Percentiles rank a stretch among this genome's conserved stretches.
phyloP scores from a whole-genome alignment of 2,888 invertebrate species.

The Stenurella melanura region DNA sequence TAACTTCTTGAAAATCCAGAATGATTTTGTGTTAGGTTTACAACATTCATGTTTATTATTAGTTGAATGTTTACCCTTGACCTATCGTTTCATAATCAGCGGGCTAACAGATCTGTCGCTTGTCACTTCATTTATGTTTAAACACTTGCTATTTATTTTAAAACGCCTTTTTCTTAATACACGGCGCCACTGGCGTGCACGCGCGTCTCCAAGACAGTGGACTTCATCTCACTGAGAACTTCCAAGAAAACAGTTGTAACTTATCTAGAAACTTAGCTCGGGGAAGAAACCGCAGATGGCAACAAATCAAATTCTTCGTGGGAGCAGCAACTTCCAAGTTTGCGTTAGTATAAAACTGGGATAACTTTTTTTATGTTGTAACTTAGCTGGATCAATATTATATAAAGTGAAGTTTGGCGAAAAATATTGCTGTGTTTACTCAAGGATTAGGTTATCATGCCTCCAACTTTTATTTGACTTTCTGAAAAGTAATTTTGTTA shows the following conservation, averaged over 20 bases:
- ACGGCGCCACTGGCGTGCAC: background rate
- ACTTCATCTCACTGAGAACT: constrained; percentile 10
- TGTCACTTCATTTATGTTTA: too few relatives aligned
- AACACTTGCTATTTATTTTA: too few relatives aligned
- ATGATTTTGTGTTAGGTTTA: too few relatives aligned
- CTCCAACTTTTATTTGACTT: constrained; percentile 32
- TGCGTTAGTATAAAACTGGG: constrained; percentile 33
- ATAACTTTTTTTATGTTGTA: constrained; percentile 36
- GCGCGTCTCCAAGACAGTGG: background rate
- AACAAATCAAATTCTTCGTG: constrained; percentile 39
- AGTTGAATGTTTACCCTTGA: too few relatives aligned
- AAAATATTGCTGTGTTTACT: constrained; percentile 44
- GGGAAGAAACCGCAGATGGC: constrained; percentile 38
- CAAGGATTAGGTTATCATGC: constrained; percentile 40
- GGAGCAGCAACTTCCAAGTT: constrained; percentile 23
- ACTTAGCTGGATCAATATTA: constrained; percentile 35
- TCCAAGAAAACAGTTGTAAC: constrained; percentile 30
- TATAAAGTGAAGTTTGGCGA: constrained; percentile 43
- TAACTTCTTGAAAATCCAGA: too few relatives aligned
- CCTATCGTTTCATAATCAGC: too few relatives aligned
- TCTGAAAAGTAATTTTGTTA: constrained; percentile 27
- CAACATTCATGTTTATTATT: too few relatives aligned
- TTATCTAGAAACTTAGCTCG: constrained; percentile 22
- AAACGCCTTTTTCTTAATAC: background rate
- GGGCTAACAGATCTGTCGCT: too few relatives aligned